Conservation (phyloP, 2,113 vertebrate species). For the Rutilus rutilus region DNA sequence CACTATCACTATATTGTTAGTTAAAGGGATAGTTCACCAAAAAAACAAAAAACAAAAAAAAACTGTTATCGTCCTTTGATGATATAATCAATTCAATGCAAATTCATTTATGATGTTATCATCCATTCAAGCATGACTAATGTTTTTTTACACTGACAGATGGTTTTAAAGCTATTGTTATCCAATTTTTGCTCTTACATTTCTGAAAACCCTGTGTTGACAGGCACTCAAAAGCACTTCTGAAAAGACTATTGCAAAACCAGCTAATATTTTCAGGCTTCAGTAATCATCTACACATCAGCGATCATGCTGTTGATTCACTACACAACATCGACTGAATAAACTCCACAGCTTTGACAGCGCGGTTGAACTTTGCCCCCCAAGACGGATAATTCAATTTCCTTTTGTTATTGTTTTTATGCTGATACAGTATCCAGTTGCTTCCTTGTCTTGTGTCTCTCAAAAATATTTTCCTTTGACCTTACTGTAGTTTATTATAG, state of each 20-base stretch:
- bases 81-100: too few species aligned
- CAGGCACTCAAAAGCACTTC: not conserved
- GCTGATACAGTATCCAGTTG: constrained; percentile 52
- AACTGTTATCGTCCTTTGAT: too few species aligned
- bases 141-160: too few species aligned
- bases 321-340: not conserved
- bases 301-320: not conserved
- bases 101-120: too few species aligned
- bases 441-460: constrained; percentile 47
- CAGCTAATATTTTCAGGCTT: not conserved
- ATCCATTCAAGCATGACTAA: not conserved
- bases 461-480: constrained; percentile 47
- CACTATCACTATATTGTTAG: too few species aligned
- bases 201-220: not conserved
- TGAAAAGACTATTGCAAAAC: not conserved
- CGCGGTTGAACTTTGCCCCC: constrained; percentile 40
- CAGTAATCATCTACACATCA: not conserved
- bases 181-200: not conserved
- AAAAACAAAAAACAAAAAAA: too few species aligned
- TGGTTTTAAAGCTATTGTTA: not conserved
- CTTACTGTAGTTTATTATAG: constrained; percentile 40
- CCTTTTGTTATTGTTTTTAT: constrained; percentile 54
- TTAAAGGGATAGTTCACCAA: too few species aligned
- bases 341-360: constrained; percentile 37
- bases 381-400: constrained; percentile 52